These are phyloP conservation scores for Brachionus koreanus DNA, from an alignment of 1,140 invertebrate genomes.

Conservation along the genomic window DNA sequence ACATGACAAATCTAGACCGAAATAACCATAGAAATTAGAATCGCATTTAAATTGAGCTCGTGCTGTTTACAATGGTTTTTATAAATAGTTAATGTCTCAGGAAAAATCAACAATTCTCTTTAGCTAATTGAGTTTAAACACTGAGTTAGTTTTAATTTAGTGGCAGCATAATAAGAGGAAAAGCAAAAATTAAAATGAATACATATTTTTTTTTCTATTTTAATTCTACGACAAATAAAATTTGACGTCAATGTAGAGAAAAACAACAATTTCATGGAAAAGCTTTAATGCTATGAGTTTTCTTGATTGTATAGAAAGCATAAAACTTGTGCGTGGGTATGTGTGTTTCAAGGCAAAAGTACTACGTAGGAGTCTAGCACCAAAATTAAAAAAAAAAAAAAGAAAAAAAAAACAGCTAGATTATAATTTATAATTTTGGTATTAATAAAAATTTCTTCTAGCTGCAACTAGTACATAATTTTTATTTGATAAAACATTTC, in stretches of 20 bases:
- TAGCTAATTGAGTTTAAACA: conserved; percentile 38
- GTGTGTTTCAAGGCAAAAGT: not conserved
- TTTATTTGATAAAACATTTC: not conserved
- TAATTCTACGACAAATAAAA: not conserved
- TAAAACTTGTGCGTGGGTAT: not conserved
- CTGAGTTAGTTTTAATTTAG: not conserved
- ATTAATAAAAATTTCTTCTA: not conserved
- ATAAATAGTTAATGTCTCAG: not conserved
- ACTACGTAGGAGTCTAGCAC: not conserved
- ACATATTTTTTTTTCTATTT: not conserved
- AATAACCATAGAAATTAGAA: not conserved
- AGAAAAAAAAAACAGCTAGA: conserved; percentile 23
- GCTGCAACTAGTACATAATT: conserved; percentile 6
- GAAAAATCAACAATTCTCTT: conserved; percentile 10
- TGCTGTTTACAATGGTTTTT: not conserved
- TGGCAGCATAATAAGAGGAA: not conserved
- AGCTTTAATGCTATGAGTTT: not conserved
- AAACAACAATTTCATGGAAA: not conserved
- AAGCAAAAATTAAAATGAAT: not conserved
- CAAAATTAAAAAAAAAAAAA: not conserved
- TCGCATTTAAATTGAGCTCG: not conserved
- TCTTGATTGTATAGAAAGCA: not conserved
- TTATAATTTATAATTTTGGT: conserved; percentile 35
- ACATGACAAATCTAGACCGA: not conserved
- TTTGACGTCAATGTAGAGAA: not conserved